Base-by-base conservation (phyloP, 2,797 vertebrate genomes). In the Cryptoblepharus egeriae region DNA sequence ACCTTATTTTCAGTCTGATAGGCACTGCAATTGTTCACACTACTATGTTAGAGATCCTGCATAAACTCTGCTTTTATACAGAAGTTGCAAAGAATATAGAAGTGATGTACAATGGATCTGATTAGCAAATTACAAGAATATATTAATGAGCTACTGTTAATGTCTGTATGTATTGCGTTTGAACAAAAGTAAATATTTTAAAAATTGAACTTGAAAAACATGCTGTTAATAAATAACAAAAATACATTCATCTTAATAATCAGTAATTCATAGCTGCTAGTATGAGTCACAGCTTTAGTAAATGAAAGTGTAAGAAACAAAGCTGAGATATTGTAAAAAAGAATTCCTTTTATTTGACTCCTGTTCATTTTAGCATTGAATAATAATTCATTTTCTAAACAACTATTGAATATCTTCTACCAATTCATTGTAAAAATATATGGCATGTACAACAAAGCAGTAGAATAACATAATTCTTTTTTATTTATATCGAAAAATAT, bases 1-100 rank as follows among this genome's bases (percentile, higher is more conserved):
- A 90, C 86, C 72, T 91, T 88, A 79, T 88, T 88, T 88, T 86
- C 84, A 82, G 18, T 60, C 84, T 81, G 52, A 79, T 83, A 82
- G 75, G 67, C 84, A 80, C 28, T 49, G 79, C 71, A 63, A 11
- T 67, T 85, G 71, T 76, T 61, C 74, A 85, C 22, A 57, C 7
- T 86, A 89, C 42, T 73, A 28, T 69, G 63, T 81, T 57, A 85
- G 71, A 92, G 63, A 77, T 63, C 37, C 32, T 80, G 11, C 30
- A 30, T 45, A 87, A 83, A 77, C 37, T 82, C 57, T 1, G 7
- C 5, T 24, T 77, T 83, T 67, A 74, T 81, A 57, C 61, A 73
- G 37, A 72, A 67, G 68, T 81, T 81, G 30, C 2, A n/a, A 81
- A 79, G 52, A 82, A 82, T 89, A 32, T 42, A 73, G 58, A 15